A percentile compares a stretch with the other conserved stretches of the same genome.
Conservation (phyloP, 2,888 invertebrate genomes). For the Axea sp. region DNA sequence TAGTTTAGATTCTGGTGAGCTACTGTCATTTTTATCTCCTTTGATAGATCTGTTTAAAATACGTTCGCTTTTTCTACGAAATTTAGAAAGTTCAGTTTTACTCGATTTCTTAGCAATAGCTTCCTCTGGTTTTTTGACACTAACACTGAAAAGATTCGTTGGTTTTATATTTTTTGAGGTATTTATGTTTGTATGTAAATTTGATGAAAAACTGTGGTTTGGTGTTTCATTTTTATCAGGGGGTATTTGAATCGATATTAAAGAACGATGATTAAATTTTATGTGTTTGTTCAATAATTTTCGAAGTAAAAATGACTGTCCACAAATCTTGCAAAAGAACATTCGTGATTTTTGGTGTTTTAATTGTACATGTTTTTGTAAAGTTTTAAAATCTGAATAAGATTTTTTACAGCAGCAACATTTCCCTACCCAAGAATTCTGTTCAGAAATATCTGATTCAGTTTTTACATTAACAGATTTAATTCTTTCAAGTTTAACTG, state of each 20-base stretch:
- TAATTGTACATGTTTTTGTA: constrained; percentile 1
- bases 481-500: not conserved
- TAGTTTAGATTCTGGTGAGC: constrained; percentile 10
- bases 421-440: not conserved
- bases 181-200: not conserved
- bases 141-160: constrained; percentile 2
- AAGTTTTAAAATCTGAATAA: constrained; percentile 1
- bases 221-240: not conserved
- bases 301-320: constrained; percentile 5
- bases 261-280: not conserved
- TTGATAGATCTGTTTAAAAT: not conserved
- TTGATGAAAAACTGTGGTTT: not conserved
- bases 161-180: no score
- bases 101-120: constrained; percentile 10
- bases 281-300: constrained; percentile 4
- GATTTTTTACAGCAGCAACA: constrained; percentile 8
- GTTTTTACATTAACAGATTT: not conserved
- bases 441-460: not conserved
- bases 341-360: constrained; percentile 2
- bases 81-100: not conserved
- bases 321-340: constrained; percentile 18
- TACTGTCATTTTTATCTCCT: not conserved
- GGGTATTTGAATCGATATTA: not conserved
- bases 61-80: constrained; percentile 14
- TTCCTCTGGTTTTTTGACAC: constrained; percentile 21